These are phyloP conservation scores for Neopelma chrysocephalum DNA, from an alignment of 2,797 vertebrate genomes.

Conservation along the genomic window DNA sequence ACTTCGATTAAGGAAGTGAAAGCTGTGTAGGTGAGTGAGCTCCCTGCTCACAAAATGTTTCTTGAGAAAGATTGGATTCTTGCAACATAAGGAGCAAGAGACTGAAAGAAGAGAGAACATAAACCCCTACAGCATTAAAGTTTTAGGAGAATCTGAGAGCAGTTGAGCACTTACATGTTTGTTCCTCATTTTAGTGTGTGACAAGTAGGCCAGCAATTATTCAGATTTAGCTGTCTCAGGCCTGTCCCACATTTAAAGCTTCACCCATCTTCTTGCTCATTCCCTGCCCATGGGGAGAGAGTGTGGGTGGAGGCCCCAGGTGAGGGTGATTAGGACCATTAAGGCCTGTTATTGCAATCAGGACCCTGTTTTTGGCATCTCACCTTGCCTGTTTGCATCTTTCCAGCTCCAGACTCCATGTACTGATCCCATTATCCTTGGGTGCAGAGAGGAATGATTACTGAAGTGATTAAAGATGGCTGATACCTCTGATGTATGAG, in stretches of 20 bases:
- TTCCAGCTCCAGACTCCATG: not conserved
- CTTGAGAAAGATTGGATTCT: not conserved
- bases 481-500: not conserved
- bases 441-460: not conserved
- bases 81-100: not conserved
- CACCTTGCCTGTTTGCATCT: not conserved
- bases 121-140: not conserved
- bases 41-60: not conserved
- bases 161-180: not conserved
- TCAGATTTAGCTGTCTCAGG: not conserved
- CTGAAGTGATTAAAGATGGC: not conserved
- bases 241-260: not conserved
- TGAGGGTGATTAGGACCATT: not conserved
- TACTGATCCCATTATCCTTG: not conserved
- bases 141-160: not conserved
- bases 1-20: not conserved
- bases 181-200: not conserved
- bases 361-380: not conserved
- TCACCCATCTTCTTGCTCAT: not conserved
- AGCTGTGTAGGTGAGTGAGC: accelerated
- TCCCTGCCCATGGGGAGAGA: not conserved
- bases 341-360: not conserved
- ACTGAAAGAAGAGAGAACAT: not conserved
- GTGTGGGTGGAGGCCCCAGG: not conserved
- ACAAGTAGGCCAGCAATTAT: not conserved